Percentiles rank a stretch among this genome's conserved stretches.
Conservation (phyloP, 2,113 vertebrate species). For the Falcunculus frontatus region DNA sequence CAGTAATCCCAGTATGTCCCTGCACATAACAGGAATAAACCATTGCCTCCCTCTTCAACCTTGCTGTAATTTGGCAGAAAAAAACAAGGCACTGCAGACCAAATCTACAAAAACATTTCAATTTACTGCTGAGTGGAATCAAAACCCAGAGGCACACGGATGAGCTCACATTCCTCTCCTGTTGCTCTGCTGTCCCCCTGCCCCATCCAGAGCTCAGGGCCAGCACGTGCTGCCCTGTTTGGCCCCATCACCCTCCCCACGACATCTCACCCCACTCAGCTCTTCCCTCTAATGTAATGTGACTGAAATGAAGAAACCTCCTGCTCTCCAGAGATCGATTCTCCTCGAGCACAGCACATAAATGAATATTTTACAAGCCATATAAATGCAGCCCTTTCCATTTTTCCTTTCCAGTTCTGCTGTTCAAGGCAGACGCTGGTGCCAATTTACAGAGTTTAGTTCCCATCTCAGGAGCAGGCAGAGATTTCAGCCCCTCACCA, state of each 20-base stretch:
- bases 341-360: not conserved
- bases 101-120: not conserved
- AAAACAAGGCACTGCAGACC: not conserved
- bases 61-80: not conserved
- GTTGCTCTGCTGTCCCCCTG: not conserved
- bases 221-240: rapidly evolving
- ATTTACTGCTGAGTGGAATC: not conserved
- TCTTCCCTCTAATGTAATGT: not conserved
- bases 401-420: not conserved
- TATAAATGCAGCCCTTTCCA: constrained; percentile 14
- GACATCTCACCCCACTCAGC: not conserved
- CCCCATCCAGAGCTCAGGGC: not conserved
- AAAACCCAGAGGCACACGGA: not conserved
- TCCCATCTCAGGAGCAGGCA: not conserved
- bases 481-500: not conserved
- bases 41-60: not conserved
- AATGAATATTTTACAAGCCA: constrained; percentile 55
- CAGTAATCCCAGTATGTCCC: not conserved
- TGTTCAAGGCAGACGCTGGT: not conserved
- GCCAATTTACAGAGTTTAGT: not conserved
- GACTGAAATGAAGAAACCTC: constrained; percentile 34
- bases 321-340: constrained; percentile 28
- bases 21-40: not conserved
- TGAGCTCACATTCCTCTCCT: rapidly evolving
- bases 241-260: rapidly evolving